Percentiles rank a stretch among this genome's conserved stretches.
phyloP scores from a whole-genome alignment of 1,140 invertebrate genomes.

The Penaeus indicus region DNA sequence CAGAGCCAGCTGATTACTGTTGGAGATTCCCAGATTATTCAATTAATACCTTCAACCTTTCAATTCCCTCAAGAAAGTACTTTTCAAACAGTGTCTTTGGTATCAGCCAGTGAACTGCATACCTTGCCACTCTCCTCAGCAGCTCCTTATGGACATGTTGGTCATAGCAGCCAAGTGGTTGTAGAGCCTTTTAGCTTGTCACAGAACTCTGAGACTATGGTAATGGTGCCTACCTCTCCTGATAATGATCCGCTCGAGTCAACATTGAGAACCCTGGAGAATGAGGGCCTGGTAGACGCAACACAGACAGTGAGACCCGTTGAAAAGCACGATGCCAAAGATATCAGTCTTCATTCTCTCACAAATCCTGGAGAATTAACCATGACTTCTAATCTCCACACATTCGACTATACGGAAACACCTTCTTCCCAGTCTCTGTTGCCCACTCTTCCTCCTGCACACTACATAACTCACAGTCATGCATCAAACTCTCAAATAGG shows the following conservation, averaged over 20 bases:
- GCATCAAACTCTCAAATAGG: constrained; percentile 32
- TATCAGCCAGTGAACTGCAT: constrained; percentile 47
- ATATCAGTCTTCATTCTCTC: constrained; percentile 31
- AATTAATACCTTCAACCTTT: constrained; percentile 52
- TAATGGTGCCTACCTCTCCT: constrained; percentile 37
- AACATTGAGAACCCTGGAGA: constrained; percentile 25
- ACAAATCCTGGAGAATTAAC: constrained; percentile 32
- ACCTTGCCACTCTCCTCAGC: constrained; percentile 47
- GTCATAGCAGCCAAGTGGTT: constrained; percentile 24
- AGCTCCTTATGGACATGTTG: constrained; percentile 23
- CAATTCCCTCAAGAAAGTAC: constrained; percentile 53
- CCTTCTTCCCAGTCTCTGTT: constrained; percentile 24
- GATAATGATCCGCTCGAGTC: constrained; percentile 30
- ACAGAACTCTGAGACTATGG: constrained; percentile 39
- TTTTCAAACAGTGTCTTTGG: constrained; percentile 56
- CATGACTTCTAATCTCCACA: constrained; percentile 26
- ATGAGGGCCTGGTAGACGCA: constrained; percentile 3
- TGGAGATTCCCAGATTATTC: constrained; percentile 60
- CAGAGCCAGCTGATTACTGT: constrained; percentile 50
- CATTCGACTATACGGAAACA: constrained; percentile 30
- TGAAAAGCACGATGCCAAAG: constrained; percentile 31
- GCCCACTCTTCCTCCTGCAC: constrained; percentile 28
- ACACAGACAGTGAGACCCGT: constrained; percentile 5
- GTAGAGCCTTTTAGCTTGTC: constrained; percentile 47
- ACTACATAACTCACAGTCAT: constrained; percentile 43